Conservation (phyloP, 2,797 vertebrate genomes). For the Myripristis murdjan region DNA sequence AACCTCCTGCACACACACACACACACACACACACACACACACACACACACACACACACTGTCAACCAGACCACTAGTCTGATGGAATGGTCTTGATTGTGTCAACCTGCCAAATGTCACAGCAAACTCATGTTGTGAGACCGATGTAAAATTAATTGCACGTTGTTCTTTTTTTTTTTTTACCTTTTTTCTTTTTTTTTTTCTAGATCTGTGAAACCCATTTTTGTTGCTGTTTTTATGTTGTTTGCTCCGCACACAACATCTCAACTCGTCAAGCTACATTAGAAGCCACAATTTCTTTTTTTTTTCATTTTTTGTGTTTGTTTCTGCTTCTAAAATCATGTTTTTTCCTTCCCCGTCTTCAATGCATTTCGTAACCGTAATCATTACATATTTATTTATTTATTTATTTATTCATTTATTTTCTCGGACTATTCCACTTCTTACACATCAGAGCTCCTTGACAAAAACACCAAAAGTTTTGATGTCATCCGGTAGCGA, state of each 20-base stretch:
- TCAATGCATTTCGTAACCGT: too few species aligned
- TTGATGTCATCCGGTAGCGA: too few species aligned
- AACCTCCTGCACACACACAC: constrained; percentile 37
- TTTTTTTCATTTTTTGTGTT: too few species aligned
- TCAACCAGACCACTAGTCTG: constrained; percentile 62
- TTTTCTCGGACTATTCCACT: neutral
- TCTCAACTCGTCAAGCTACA: too few species aligned
- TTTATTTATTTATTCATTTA: too few species aligned
- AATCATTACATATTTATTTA: too few species aligned
- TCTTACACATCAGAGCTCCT: neutral
- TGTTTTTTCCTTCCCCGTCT: too few species aligned
- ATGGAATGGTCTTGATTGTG: constrained; percentile 72
- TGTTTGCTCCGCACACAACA: too few species aligned
- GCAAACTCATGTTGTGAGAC: constrained; percentile 60
- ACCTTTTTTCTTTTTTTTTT: too few species aligned
- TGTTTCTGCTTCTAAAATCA: too few species aligned
- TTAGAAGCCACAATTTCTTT: too few species aligned
- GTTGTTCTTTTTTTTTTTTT: constrained; percentile 45
- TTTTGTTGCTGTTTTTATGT: too few species aligned
- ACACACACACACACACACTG: constrained; percentile 26
- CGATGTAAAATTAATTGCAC: constrained; percentile 69
- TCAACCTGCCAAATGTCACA: constrained; percentile 70
- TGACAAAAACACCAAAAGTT: neutral
- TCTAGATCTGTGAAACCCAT: constrained; percentile 36
- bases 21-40: constrained; percentile 28